phyloP scores from a whole-genome alignment of 2,797 vertebrate genomes.

The Tenualosa thibaudeaui region DNA sequence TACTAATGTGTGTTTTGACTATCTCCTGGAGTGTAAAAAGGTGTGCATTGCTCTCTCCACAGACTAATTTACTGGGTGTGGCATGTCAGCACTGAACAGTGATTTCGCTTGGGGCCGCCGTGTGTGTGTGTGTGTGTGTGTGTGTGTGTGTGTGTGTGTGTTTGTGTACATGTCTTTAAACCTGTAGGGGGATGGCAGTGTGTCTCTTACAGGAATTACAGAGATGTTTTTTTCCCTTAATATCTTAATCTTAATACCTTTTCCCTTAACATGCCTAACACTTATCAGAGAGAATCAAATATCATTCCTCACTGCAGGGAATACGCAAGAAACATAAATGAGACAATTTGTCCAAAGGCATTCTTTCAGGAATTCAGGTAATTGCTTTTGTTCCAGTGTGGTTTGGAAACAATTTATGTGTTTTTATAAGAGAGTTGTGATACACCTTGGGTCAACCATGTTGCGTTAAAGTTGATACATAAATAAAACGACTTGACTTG shows the following conservation, averaged over 20 bases:
- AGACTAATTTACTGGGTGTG: constrained; percentile 31
- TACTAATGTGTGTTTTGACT: background rate
- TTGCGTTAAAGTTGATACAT: too few species aligned
- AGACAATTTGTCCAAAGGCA: background rate
- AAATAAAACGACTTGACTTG: too few species aligned
- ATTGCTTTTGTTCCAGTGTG: background rate
- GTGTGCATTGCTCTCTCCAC: constrained; percentile 7
- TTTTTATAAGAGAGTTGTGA: background rate
- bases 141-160: background rate
- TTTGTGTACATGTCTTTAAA: too few species aligned
- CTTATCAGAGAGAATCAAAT: background rate
- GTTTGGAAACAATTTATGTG: background rate
- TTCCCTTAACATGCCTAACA: background rate
- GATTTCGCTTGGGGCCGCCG: background rate
- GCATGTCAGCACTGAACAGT: constrained; percentile 14
- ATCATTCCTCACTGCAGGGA: background rate
- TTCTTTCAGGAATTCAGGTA: background rate
- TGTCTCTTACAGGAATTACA: background rate
- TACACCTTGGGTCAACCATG: background rate
- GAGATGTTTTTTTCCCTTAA: background rate
- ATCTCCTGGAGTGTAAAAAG: background rate
- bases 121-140: background rate
- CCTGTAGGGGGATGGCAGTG: background rate
- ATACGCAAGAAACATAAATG: background rate
- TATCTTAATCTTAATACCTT: too few species aligned